Evolutionary conservation across 2,888 invertebrate genomes (phyloP).

Genomic region (Melanchra persicariae): DNA sequence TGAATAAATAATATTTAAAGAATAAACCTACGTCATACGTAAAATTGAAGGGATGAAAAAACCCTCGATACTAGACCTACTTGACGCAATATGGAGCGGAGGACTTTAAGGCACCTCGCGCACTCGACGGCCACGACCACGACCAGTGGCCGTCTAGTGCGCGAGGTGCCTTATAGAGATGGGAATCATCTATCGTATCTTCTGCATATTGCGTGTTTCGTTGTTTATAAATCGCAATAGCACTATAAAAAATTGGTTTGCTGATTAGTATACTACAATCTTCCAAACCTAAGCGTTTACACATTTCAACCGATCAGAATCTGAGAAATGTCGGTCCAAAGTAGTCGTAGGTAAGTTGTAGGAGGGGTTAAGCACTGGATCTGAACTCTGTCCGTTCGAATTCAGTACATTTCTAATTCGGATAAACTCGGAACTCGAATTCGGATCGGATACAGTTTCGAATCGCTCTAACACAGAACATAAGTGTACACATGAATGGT

Average conservation of each 20-base stretch:
- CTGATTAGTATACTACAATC: not conserved
- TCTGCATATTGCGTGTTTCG: not conserved
- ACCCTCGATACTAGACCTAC: too few species aligned
- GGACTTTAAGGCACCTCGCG: too few species aligned
- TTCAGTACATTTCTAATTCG: not conserved
- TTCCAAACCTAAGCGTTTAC: not conserved
- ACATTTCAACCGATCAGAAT: not conserved
- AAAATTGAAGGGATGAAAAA: constrained; percentile 2
- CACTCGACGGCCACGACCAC: too few species aligned
- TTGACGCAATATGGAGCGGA: not conserved
- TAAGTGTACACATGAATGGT: not conserved
- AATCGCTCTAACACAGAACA: not conserved
- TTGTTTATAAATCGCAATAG: not conserved
- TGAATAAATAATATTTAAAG: constrained; percentile 49
- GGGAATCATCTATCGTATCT: not conserved
- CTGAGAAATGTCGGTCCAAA: not conserved
- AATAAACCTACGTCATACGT: constrained; percentile 1
- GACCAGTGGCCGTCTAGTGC: too few species aligned
- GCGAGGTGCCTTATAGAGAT: too few species aligned
- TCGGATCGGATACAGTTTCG: not conserved
- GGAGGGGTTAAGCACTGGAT: too few species aligned
- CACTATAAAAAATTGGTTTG: not conserved
- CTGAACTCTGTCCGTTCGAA: not conserved
- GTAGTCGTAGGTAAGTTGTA: not conserved
- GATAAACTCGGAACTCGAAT: not conserved